These are phyloP conservation scores for Tetragonula clypearis DNA, from an alignment of 1,140 invertebrate genomes.

Conservation along the genomic window DNA sequence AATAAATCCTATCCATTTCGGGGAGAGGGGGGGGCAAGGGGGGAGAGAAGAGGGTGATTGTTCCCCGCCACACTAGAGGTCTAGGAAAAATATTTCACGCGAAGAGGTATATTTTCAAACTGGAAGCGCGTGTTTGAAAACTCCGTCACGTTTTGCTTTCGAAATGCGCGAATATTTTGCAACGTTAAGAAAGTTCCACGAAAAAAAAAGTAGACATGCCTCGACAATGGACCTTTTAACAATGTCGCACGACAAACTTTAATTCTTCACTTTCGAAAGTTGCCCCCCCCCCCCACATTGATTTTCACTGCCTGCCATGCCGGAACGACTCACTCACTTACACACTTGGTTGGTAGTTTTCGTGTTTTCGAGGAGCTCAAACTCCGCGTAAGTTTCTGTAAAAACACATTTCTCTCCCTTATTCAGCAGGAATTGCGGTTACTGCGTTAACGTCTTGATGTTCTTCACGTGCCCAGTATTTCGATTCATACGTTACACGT, in stretches of 20 bases:
- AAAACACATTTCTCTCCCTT: slow-evolving; percentile 7
- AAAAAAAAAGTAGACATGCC: neutral
- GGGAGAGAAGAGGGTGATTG: no score
- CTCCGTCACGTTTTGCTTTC: no score
- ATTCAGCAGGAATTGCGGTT: neutral
- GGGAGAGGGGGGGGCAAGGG: no score
- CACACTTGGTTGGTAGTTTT: neutral
- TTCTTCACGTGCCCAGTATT: neutral
- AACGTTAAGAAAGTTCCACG: neutral
- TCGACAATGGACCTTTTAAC: neutral
- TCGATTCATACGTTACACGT: neutral
- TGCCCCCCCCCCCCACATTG: neutral
- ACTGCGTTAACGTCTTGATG: neutral
- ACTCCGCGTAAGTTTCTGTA: neutral
- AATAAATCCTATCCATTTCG: neutral
- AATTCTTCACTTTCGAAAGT: neutral
- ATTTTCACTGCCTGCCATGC: neutral
- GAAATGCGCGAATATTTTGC: neutral
- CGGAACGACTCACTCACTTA: neutral
- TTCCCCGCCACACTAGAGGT: neutral
- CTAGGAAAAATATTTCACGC: neutral
- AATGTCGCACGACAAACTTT: neutral
- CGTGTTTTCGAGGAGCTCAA: neutral
- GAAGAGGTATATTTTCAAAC: neutral
- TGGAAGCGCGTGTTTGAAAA: no score